These are phyloP conservation scores for Coleophora flavipennella DNA, from an alignment of 2,888 invertebrate species.

Conservation along the genomic window DNA sequence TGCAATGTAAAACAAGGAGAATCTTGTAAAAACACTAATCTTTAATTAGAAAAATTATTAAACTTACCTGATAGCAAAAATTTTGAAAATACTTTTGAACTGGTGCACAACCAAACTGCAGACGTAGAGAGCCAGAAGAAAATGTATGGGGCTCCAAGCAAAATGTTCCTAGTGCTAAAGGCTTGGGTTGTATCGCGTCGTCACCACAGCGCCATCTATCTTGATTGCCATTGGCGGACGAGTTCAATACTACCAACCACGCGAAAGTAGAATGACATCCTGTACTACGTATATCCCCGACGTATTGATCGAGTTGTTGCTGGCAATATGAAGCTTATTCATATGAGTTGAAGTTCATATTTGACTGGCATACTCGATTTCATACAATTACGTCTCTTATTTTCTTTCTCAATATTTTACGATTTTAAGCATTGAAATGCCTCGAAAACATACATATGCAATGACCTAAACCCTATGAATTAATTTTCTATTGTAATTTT, in stretches of 20 bases:
- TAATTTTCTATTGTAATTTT: conserved; percentile 35
- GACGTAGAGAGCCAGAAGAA: conserved; percentile 72
- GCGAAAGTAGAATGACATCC: conserved; percentile 31
- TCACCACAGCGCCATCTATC: conserved; percentile 59
- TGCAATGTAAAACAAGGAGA: conserved; percentile 39
- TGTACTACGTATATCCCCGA: conserved; percentile 70
- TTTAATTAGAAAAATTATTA: conserved; percentile 49
- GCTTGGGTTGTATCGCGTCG: conserved; percentile 69
- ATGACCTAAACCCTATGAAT: conserved; percentile 18
- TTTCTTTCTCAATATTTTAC: conserved; percentile 38
- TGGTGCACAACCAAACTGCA: conserved; percentile 72
- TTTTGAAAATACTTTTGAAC: conserved; percentile 72
- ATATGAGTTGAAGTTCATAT: not conserved
- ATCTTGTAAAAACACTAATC: conserved; percentile 41
- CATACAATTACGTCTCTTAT: conserved; percentile 59
- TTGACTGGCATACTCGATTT: conserved; percentile 18
- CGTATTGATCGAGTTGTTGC: conserved; percentile 21
- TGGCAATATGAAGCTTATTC: conserved; percentile 28
- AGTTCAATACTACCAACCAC: conserved; percentile 48
- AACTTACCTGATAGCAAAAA: conserved; percentile 72
- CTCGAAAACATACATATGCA: conserved; percentile 24
- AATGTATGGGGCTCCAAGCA: conserved; percentile 72
- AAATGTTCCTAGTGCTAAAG: conserved; percentile 65
- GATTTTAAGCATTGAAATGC: conserved; percentile 32
- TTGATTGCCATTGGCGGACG: conserved; percentile 46